A percentile compares a stretch with the other conserved stretches of the same genome.
Conservation (phyloP, 2,113 vertebrate species). For the Oreochromis tanganicae region DNA sequence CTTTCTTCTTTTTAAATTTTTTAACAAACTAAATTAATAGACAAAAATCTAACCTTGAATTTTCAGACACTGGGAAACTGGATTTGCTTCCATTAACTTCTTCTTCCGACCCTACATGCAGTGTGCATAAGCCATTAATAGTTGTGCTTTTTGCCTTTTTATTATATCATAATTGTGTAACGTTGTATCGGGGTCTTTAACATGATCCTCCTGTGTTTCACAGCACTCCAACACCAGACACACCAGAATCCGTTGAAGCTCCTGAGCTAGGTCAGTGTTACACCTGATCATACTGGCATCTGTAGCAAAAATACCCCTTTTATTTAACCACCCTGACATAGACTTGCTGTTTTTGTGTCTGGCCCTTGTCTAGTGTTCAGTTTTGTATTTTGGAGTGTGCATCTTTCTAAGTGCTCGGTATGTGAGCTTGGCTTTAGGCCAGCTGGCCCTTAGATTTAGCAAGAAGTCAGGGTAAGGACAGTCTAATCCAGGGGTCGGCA, state of each 20-base stretch:
- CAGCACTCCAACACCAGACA: slow-evolving; percentile 23
- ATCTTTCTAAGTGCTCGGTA: not conserved
- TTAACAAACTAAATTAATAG: not conserved
- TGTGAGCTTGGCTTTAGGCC: not conserved
- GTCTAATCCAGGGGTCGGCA: too few species aligned
- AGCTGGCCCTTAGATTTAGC: not conserved
- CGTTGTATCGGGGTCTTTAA: not conserved
- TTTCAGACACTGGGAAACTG: not conserved
- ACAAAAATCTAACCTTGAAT: not conserved
- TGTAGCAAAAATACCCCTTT: not conserved
- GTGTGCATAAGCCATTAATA: not conserved
- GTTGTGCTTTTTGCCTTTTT: not conserved
- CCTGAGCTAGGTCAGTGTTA: slow-evolving; percentile 38
- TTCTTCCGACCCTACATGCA: not conserved
- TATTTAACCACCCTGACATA: not conserved
- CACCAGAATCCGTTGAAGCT: not conserved
- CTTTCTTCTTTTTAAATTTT: not conserved
- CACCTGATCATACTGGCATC: not conserved
- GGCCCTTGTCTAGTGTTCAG: not conserved
- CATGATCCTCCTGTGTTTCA: not conserved
- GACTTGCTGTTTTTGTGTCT: not conserved
- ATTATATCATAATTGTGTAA: not conserved
- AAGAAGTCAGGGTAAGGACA: not conserved
- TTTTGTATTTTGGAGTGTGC: not conserved
- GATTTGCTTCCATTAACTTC: not conserved